Conservation (phyloP, 2,113 vertebrate genomes). For the Romanogobio albipinnatus region DNA sequence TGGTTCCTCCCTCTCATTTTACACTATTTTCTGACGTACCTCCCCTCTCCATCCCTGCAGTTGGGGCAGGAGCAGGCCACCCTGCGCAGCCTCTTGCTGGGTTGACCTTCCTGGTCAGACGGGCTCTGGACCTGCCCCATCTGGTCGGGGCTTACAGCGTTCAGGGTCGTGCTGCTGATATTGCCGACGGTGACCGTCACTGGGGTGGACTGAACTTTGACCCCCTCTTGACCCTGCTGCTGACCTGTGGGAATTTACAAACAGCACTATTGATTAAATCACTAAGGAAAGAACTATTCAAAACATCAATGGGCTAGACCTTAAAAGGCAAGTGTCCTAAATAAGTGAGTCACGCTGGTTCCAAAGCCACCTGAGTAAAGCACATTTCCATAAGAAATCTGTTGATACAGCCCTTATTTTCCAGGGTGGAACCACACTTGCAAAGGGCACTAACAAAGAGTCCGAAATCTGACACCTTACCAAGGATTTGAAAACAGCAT, state of each 20-base stretch:
- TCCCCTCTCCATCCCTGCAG: constrained; percentile 97
- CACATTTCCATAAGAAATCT: not conserved
- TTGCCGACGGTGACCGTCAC: constrained; percentile 92
- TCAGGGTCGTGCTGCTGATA: constrained; percentile 87
- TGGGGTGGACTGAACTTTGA: constrained; percentile 92
- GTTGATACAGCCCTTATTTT: not conserved
- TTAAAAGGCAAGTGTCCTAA: not conserved
- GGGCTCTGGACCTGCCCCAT: constrained; percentile 93
- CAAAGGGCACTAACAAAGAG: constrained; percentile 6
- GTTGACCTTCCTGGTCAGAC: constrained; percentile 91
- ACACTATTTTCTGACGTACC: constrained; percentile 73
- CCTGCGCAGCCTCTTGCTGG: constrained; percentile 92
- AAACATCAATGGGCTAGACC: not conserved
- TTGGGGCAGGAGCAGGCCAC: constrained; percentile 98
- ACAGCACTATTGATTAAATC: constrained; percentile 11
- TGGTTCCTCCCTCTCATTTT: not conserved
- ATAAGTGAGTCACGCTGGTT: not conserved
- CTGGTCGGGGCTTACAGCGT: constrained; percentile 92
- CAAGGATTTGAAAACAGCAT: not conserved
- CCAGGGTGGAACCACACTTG: not conserved
- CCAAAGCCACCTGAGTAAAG: not conserved
- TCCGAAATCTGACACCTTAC: constrained; percentile 37
- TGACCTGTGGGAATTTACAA: constrained; percentile 80
- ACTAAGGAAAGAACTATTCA: not conserved
- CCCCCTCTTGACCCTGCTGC: constrained; percentile 90